phyloP scores from a whole-genome alignment of 37 sponge, comb jelly and placozoan species.

The Amphimedon queenslandica region DNA sequence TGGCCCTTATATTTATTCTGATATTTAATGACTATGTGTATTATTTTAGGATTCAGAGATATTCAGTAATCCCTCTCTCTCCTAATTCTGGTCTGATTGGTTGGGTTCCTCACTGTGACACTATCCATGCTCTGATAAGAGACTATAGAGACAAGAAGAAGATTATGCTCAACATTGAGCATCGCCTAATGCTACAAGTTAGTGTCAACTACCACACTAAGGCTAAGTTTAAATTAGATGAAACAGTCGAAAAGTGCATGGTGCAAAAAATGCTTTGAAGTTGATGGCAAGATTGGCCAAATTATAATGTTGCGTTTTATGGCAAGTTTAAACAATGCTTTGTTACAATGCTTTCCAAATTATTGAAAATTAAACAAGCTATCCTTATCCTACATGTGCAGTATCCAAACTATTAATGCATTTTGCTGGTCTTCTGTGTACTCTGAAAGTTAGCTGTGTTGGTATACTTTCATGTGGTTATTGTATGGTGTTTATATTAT shows the following conservation, averaged over 20 bases:
- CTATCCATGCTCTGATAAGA: constrained; percentile 94
- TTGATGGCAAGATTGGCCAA: too few relatives aligned
- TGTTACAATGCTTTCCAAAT: too few relatives aligned
- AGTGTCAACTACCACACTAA: not conserved
- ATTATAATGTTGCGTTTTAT: too few relatives aligned
- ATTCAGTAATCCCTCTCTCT: constrained; percentile 95
- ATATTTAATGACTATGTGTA: too few relatives aligned
- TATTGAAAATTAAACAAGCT: too few relatives aligned
- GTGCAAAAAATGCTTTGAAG: too few relatives aligned
- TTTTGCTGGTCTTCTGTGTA: not conserved
- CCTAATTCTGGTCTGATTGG: constrained; percentile 97
- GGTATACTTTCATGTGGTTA: not conserved
- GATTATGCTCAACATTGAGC: constrained; percentile 91
- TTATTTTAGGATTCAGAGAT: constrained; percentile 80
- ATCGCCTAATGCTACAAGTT: constrained; percentile 89
- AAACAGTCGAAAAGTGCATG: too few relatives aligned
- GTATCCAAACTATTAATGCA: not conserved
- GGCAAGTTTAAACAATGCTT: too few relatives aligned
- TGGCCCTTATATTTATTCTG: too few relatives aligned
- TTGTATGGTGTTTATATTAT: not conserved
- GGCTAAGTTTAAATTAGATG: too few relatives aligned
- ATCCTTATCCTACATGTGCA: too few relatives aligned
- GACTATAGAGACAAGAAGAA: constrained; percentile 95
- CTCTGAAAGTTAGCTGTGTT: not conserved
- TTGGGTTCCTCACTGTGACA: constrained; percentile 98